These are phyloP conservation scores for Collichthys lucidus DNA, from an alignment of 2,113 vertebrate genomes.

Conservation along the genomic window DNA sequence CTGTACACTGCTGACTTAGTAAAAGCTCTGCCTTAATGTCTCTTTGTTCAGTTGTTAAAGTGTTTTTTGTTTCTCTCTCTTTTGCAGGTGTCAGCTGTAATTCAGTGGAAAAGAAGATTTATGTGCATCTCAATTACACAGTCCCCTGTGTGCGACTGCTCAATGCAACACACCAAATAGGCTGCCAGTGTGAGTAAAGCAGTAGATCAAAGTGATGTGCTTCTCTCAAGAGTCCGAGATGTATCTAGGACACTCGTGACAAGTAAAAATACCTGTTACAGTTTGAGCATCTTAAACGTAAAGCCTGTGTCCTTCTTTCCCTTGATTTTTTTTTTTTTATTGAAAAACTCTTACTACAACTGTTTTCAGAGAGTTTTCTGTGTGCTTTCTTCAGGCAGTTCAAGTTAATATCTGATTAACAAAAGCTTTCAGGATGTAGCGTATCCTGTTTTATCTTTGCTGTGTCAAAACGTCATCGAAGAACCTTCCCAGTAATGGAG, in stretches of 20 bases:
- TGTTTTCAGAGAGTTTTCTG: no score
- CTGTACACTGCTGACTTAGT: not conserved
- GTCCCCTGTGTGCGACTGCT: slow-evolving; percentile 93
- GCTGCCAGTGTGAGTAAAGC: slow-evolving; percentile 94
- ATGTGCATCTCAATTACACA: slow-evolving; percentile 89
- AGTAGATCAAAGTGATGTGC: not conserved
- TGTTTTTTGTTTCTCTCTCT: not conserved
- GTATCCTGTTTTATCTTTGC: not conserved
- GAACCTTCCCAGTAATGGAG: not conserved
- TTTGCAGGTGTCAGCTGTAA: slow-evolving; percentile 80
- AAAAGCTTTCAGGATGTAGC: not conserved
- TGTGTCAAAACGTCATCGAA: not conserved
- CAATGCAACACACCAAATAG: slow-evolving; percentile 96
- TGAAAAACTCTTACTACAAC: no score
- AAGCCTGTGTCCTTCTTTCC: no score
- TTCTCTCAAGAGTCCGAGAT: not conserved
- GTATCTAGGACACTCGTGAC: not conserved
- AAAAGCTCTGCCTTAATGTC: not conserved
- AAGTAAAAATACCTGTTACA: not conserved
- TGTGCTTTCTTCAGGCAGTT: no score
- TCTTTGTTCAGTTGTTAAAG: not conserved
- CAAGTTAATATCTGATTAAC: not conserved
- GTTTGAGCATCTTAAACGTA: not conserved
- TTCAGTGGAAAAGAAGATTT: slow-evolving; percentile 95
- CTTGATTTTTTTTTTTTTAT: no score